Conservation (phyloP, 2,888 invertebrate species). For the Campoplex nolae region DNA sequence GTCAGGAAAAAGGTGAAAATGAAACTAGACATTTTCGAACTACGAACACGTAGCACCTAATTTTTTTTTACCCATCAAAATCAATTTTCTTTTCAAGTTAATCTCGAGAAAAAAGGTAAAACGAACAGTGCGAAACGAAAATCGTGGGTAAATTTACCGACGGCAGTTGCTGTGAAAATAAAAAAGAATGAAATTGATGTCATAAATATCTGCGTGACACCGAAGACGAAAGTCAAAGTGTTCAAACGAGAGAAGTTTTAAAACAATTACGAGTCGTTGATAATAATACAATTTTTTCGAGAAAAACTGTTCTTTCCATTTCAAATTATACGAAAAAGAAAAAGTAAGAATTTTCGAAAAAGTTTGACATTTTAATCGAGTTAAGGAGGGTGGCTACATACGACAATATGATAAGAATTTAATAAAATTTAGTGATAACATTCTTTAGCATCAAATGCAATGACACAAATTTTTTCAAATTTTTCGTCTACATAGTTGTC, state of each 20-base stretch:
- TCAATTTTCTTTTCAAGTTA: background rate
- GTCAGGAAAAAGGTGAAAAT: background rate
- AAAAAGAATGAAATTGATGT: background rate
- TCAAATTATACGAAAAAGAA: too few species aligned
- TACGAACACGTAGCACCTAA: background rate
- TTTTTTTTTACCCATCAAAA: background rate
- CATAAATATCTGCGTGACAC: background rate
- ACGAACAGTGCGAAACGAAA: background rate
- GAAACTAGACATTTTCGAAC: background rate
- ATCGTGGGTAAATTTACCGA: background rate
- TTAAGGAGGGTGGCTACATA: too few species aligned
- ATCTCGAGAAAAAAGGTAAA: background rate
- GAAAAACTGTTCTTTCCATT: background rate
- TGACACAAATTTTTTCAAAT: too few species aligned
- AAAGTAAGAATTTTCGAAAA: too few species aligned
- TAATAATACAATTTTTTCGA: background rate
- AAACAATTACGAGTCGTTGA: background rate
- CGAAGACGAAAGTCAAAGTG: background rate
- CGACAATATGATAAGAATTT: too few species aligned
- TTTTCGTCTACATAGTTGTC: too few species aligned
- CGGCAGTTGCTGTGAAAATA: background rate
- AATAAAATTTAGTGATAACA: too few species aligned
- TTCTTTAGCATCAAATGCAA: too few species aligned
- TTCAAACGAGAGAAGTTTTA: background rate
- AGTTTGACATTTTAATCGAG: too few species aligned